phyloP scores from a whole-genome alignment of 2,888 invertebrate genomes.

The Xestia sexstrigata region DNA sequence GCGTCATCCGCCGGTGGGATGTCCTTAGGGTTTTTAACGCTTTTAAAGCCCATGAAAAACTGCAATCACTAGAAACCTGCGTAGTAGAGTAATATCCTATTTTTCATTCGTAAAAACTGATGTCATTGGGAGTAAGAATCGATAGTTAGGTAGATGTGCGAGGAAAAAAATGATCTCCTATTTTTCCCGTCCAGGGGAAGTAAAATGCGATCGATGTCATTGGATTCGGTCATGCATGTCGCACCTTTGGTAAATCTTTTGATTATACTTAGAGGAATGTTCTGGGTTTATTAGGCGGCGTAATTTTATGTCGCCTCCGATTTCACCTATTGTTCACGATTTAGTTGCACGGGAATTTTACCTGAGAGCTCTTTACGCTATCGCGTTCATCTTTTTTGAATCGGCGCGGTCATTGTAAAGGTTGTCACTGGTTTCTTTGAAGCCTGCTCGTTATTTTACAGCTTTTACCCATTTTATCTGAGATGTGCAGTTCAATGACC shows the following conservation, averaged over 20 bases:
- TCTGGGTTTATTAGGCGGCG: constrained; percentile 75
- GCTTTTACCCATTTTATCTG: constrained; percentile 52
- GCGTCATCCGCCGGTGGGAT: constrained; percentile 92
- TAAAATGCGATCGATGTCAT: constrained; percentile 86
- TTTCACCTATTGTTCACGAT: constrained; percentile 87
- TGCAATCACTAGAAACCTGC: constrained; percentile 49
- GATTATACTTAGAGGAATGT: constrained; percentile 75
- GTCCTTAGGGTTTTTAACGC: constrained; percentile 85
- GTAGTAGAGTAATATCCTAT: constrained; percentile 51
- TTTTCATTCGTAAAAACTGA: constrained; percentile 57
- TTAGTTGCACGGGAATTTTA: constrained; percentile 75
- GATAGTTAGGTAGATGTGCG: constrained; percentile 63
- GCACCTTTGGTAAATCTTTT: constrained; percentile 75
- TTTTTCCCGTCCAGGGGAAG: constrained; percentile 75
- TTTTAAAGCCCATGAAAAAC: constrained; percentile 70
- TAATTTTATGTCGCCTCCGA: constrained; percentile 75
- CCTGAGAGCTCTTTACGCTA: constrained; percentile 75
- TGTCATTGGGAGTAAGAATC: constrained; percentile 50
- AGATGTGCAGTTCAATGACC: constrained; percentile 75
- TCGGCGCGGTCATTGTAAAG: constrained; percentile 78
- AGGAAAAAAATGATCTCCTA: constrained; percentile 71
- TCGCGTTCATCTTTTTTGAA: constrained; percentile 77
- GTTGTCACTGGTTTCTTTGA: constrained; percentile 73
- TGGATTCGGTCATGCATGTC: constrained; percentile 86
- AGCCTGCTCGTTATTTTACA: constrained; percentile 54